Conservation (phyloP, 1,140 invertebrate species). For the Brachionus rotundiformis region DNA sequence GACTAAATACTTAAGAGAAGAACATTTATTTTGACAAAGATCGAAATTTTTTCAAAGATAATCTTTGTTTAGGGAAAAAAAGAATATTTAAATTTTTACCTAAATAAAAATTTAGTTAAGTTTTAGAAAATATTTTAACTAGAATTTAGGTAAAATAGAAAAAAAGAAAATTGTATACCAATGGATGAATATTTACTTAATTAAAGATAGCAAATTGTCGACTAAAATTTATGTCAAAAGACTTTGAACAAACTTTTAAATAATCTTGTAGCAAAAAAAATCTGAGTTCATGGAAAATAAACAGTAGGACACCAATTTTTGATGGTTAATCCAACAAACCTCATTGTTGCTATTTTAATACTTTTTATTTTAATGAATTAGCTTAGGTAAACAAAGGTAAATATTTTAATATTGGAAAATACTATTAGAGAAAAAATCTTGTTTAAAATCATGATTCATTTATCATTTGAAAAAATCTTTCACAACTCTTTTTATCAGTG, state of each 20-base stretch:
- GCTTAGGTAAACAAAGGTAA: not conserved
- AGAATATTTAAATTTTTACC: not conserved
- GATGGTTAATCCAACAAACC: not conserved
- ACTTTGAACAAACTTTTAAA: not conserved
- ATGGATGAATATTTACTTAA: not conserved
- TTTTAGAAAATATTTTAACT: not conserved
- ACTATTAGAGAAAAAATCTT: not conserved
- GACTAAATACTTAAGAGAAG: not conserved
- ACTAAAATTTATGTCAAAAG: not conserved
- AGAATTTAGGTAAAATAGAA: not conserved
- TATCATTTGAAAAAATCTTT: conserved; percentile 4
- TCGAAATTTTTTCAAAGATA: not conserved
- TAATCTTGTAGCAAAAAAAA: not conserved
- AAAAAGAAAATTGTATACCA: not conserved
- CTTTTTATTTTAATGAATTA: not conserved
- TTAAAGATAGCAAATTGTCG: not conserved
- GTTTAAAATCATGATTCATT: not conserved
- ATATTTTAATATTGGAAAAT: not conserved
- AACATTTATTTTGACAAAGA: not conserved
- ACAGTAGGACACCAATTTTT: not conserved
- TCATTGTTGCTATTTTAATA: not conserved
- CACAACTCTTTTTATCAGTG: not conserved
- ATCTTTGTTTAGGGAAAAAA: not conserved
- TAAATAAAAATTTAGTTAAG: not conserved
- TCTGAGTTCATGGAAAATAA: not conserved